Percentiles rank a stretch among this genome's conserved stretches.
Conservation (phyloP, 2,797 vertebrate genomes). For the Hoplostethus mediterraneus region DNA sequence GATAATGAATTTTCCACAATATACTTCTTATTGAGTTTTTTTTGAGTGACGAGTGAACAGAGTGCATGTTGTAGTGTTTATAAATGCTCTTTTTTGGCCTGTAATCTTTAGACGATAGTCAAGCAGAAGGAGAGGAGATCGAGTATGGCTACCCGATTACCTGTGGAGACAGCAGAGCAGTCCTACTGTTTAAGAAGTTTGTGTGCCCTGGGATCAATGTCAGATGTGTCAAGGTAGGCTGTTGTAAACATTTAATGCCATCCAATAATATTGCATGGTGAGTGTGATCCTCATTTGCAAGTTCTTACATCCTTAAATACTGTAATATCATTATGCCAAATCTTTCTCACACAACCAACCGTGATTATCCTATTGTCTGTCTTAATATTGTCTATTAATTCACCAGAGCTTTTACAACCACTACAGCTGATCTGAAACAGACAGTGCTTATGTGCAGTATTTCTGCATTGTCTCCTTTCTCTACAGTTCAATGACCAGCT, state of each 20-base stretch:
- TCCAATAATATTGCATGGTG: background rate
- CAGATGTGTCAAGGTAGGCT: slow-evolving; percentile 91
- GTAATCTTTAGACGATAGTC: slow-evolving; percentile 53
- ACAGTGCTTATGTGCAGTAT: background rate
- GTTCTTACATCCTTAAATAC: background rate
- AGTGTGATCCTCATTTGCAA: background rate
- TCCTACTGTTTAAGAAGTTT: slow-evolving; percentile 95
- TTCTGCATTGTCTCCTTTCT: slow-evolving; percentile 38
- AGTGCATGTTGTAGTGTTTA: background rate
- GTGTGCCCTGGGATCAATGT: slow-evolving; percentile 96
- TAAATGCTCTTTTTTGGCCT: slow-evolving; percentile 14
- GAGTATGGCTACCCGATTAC: slow-evolving; percentile 96
- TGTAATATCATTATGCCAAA: background rate
- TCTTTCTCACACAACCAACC: background rate
- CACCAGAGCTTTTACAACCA: slow-evolving; percentile 5
- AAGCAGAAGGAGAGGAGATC: slow-evolving; percentile 76
- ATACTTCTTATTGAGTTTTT: background rate
- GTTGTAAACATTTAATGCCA: background rate
- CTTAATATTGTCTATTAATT: background rate
- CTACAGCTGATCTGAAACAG: background rate
- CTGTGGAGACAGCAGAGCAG: slow-evolving; percentile 93
- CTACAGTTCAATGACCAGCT: slow-evolving; percentile 93
- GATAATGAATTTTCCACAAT: background rate
- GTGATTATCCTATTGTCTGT: background rate
- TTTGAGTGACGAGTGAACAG: background rate